Conservation (phyloP, 2,113 vertebrate species). For the Heterotilapia buettikoferi region DNA sequence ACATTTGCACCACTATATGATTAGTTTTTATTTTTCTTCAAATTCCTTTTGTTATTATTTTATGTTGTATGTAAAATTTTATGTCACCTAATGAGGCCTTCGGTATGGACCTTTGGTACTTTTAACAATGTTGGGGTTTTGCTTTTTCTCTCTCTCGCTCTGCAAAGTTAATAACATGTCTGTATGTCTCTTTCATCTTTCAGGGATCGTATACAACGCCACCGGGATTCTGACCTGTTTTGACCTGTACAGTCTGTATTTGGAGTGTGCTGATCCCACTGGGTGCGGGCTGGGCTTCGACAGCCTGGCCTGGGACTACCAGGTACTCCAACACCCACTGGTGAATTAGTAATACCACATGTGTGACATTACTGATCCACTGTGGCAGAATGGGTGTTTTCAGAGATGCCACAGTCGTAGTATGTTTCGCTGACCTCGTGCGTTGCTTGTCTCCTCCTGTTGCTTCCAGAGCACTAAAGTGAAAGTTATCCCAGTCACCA, state of each 20-base stretch:
- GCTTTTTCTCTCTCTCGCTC: fast-evolving
- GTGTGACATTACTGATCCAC: neutral
- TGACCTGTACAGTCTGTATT: constrained; percentile 76
- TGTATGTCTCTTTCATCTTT: neutral
- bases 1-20: neutral
- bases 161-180: neutral
- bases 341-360: neutral
- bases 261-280: constrained; percentile 84
- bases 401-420: neutral
- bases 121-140: neutral
- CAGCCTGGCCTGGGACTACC: constrained; percentile 91
- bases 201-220: constrained; percentile 89
- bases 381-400: neutral
- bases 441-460: neutral
- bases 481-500: neutral
- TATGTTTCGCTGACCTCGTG: neutral
- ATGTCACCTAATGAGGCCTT: neutral
- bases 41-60: neutral
- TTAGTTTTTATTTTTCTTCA: neutral
- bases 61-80: neutral
- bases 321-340: constrained; percentile 66
- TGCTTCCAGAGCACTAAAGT: neutral
- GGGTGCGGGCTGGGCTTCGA: constrained; percentile 80
- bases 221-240: constrained; percentile 70
- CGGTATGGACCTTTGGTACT: fast-evolving